Evolutionary conservation across 1,140 invertebrate species (phyloP), one percentile per base, ranked within the genome.

Genomic region (Drosophila parvula): DNA sequence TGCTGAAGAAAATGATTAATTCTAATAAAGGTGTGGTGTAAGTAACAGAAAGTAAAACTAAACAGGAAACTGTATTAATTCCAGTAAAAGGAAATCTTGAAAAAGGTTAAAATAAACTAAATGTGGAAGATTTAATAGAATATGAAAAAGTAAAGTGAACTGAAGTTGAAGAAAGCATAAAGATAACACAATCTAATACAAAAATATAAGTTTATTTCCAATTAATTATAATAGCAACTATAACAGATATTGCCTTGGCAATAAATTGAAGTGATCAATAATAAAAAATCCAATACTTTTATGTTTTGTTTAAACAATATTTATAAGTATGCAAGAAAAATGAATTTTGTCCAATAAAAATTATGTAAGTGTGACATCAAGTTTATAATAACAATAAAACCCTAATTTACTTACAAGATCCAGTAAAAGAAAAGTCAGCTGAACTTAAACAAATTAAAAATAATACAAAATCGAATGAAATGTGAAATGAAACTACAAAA

Each of bases 1-100:
- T 28, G 78, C 47, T 18, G 38, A 30, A 27, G 6, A 67, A 65
- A 67, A 67, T 67, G 63, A 9, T n/a, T 47, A 3, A 10, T 43
- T 43, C 16, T 32, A 32, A 27, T 14, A 14, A 22, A 60, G 14
- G 38, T 43, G 18, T 63, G 36, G 55, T 59, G 55, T 30, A 32
- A 12, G n/a, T 41, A n/a, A 40, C 16, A 18, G 8, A 12, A 22
- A 32, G 16, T 12, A 30, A 30, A 14, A 18, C 12, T 36, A n/a
- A 38, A 38, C 4, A 7, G 18, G 4, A n/a, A n/a, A 22, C 16
- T 44, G 40, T 18, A 38, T 45, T 1, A 57, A 7, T 14, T 45
- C 3, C 11, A 27, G 3, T 27, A 12, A 18, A 36, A 36, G 5
- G n/a, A 28, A 3, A 32, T 18, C 9, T 9, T 14, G 10, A 10